Percentiles rank a stretch among this genome's conserved stretches.
Conservation (phyloP, 2,888 invertebrate species). For the Hyppa rectilinea region DNA sequence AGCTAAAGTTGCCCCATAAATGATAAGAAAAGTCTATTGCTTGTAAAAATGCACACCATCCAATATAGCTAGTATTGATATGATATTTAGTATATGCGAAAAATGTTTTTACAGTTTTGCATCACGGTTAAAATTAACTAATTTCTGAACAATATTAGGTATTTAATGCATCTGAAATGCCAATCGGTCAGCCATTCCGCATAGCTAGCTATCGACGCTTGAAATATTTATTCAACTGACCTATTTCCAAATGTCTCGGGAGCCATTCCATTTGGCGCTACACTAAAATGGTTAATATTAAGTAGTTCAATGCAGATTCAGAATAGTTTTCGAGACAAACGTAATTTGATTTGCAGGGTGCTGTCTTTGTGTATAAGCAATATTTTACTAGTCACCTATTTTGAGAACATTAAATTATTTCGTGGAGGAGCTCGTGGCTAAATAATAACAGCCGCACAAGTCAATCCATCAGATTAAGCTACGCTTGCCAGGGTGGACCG, state of each 20-base stretch:
- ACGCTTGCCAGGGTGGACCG: too few species aligned
- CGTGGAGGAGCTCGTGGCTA: too few species aligned
- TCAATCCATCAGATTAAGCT: too few species aligned
- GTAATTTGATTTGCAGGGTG: not conserved
- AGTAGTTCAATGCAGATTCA: constrained; percentile 10
- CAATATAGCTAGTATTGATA: not conserved
- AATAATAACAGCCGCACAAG: too few species aligned
- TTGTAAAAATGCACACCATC: not conserved
- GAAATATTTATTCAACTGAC: constrained; percentile 47
- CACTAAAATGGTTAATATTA: constrained; percentile 9
- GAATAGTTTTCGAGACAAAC: constrained; percentile 2
- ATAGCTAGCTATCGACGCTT: constrained; percentile 6
- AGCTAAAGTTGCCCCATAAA: not conserved
- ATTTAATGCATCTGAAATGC: constrained; percentile 13
- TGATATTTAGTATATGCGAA: not conserved
- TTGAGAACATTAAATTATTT: not conserved
- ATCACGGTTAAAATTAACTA: not conserved
- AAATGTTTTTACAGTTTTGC: not conserved
- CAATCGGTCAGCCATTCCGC: constrained; percentile 19
- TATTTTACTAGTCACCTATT: not conserved
- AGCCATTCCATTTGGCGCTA: constrained; percentile 16
- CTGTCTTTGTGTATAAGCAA: not conserved
- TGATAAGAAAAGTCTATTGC: not conserved
- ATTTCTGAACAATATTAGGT: not conserved
- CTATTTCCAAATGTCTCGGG: constrained; percentile 36